phyloP scores from a whole-genome alignment of 30 jellyfish, hydroid and myxozoan species.

The Chironex yamaguchii region DNA sequence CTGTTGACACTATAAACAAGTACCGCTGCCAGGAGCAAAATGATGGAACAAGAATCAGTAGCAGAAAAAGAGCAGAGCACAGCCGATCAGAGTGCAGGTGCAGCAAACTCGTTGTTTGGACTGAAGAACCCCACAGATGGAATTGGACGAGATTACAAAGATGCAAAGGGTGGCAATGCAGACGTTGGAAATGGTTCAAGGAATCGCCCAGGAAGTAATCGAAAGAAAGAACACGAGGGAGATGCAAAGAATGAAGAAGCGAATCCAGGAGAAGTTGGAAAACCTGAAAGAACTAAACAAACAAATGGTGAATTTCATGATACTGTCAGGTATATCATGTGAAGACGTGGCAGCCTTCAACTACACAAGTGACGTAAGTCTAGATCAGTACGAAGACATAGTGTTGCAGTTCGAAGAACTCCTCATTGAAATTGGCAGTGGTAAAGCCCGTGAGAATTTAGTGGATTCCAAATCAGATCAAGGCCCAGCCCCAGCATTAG shows the following conservation, averaged over 20 bases:
- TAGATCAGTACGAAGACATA: slow-evolving; percentile 31
- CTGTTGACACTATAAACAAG: background rate
- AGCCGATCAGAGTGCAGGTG: background rate
- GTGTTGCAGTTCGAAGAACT: slow-evolving; percentile 20
- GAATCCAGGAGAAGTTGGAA: slow-evolving; percentile 47
- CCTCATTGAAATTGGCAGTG: background rate
- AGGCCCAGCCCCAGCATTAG: slow-evolving; percentile 12
- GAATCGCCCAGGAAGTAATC: background rate
- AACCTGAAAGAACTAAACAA: slow-evolving; percentile 30
- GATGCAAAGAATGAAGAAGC: slow-evolving; percentile 42
- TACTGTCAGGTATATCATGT: slow-evolving; percentile 35
- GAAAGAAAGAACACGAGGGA: slow-evolving; percentile 10
- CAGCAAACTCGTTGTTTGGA: slow-evolving; percentile 44
- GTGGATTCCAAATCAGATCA: background rate
- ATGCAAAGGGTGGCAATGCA: slow-evolving; percentile 37
- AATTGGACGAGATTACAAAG: slow-evolving; percentile 32
- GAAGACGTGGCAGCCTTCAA: slow-evolving; percentile 52
- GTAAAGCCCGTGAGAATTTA: background rate
- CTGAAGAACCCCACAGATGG: slow-evolving; percentile 55
- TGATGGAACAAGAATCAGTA: background rate
- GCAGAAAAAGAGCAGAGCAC: background rate
- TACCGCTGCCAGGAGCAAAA: background rate
- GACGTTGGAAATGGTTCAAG: slow-evolving; percentile 32
- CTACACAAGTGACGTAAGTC: slow-evolving; percentile 10
- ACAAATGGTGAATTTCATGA: slow-evolving; percentile 39